These are phyloP conservation scores for Fissipunctia ypsillon DNA, from an alignment of 2,888 invertebrate genomes.

Conservation along the genomic window DNA sequence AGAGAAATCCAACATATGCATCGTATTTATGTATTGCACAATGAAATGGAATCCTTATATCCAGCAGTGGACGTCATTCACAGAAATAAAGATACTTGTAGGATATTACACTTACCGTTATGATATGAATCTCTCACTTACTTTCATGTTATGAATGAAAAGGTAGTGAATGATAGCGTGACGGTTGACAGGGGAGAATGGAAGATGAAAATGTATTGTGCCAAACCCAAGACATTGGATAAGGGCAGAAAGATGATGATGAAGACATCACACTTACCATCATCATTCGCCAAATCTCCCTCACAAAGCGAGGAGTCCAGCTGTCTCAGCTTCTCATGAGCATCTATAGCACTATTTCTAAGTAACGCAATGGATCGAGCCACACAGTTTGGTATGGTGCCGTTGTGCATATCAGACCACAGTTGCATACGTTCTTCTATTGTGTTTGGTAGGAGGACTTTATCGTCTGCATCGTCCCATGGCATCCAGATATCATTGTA, in stretches of 20 bases:
- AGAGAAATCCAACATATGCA: too few species aligned
- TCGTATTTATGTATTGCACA: too few species aligned
- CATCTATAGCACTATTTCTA: slow-evolving; percentile 84
- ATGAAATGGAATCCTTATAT: background rate
- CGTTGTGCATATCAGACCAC: slow-evolving; percentile 85
- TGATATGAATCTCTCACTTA: too few species aligned
- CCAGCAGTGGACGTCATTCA: background rate
- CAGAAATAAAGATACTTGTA: background rate
- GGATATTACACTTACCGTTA: too few species aligned
- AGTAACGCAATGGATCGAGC: slow-evolving; percentile 80
- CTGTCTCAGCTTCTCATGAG: slow-evolving; percentile 81
- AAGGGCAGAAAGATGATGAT: too few species aligned
- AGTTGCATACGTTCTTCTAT: slow-evolving; percentile 87
- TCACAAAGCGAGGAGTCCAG: slow-evolving; percentile 85
- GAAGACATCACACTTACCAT: slow-evolving; percentile 74
- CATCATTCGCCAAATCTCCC: slow-evolving; percentile 83
- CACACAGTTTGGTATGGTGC: slow-evolving; percentile 81
- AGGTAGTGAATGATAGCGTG: too few species aligned
- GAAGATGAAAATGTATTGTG: too few species aligned
- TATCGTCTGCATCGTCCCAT: slow-evolving; percentile 92
- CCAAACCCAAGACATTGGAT: too few species aligned
- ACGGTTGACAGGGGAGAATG: too few species aligned
- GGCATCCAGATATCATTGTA: slow-evolving; percentile 93
- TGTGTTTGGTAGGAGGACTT: slow-evolving; percentile 86
- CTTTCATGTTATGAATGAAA: too few species aligned